Evolutionary conservation across 1,140 invertebrate genomes (phyloP).

Genomic region (Elysia chlorotica): DNA sequence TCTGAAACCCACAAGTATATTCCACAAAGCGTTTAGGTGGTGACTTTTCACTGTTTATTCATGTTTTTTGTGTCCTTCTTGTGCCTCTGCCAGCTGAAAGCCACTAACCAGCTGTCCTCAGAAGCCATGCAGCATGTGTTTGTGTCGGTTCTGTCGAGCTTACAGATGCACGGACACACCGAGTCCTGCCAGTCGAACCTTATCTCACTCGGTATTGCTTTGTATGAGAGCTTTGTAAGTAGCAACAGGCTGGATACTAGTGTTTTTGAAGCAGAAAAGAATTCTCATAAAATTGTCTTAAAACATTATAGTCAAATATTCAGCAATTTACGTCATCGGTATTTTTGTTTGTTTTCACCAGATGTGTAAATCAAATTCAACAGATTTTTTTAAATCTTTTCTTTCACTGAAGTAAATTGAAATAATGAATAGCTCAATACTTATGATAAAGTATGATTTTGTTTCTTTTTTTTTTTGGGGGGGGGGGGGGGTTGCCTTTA

Average conservation of each 20-base stretch:
- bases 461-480: neutral
- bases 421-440: too few relatives aligned
- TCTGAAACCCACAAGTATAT: neutral
- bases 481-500: too few relatives aligned
- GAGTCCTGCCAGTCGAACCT: slow-evolving; percentile 77
- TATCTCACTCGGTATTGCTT: slow-evolving; percentile 74
- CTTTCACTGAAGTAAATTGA: too few relatives aligned
- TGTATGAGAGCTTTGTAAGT: slow-evolving; percentile 82
- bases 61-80: slow-evolving; percentile 58
- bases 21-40: too few relatives aligned
- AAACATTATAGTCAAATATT: neutral
- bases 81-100: slow-evolving; percentile 34
- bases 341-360: neutral
- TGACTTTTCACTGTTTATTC: too few relatives aligned
- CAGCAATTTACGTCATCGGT: neutral
- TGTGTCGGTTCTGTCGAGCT: slow-evolving; percentile 42
- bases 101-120: slow-evolving; percentile 33
- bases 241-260: neutral
- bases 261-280: slow-evolving; percentile 24
- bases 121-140: slow-evolving; percentile 46
- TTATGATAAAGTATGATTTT: neutral
- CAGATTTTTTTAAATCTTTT: too few relatives aligned
- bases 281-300: neutral
- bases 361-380: too few relatives aligned
- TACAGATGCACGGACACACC: slow-evolving; percentile 73